Evolutionary conservation across 1,140 invertebrate genomes (phyloP).

Genomic region (Drosophila ananassae): DNA sequence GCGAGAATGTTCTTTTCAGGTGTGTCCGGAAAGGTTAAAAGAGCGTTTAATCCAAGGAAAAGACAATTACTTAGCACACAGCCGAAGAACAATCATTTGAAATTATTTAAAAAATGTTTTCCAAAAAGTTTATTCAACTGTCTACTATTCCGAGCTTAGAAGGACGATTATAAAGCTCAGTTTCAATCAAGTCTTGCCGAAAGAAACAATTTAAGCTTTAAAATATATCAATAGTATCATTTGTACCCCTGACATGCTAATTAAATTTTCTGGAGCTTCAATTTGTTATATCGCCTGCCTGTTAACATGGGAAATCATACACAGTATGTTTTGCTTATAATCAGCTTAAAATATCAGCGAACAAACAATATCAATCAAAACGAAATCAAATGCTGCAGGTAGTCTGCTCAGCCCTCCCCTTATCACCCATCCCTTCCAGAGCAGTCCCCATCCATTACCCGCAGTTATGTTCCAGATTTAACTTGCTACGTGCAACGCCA

Average conservation of each 20-base stretch:
- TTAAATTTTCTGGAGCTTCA: neutral
- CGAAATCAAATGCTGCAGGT: slow-evolving; percentile 61
- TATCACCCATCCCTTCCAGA: neutral
- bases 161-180: too few relatives aligned
- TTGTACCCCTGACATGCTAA: neutral
- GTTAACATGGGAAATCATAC: slow-evolving; percentile 19
- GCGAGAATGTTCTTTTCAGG: slow-evolving; percentile 1
- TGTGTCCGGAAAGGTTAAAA: slow-evolving; percentile 8
- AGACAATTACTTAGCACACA: neutral
- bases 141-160: too few relatives aligned
- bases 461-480: slow-evolving; percentile 61
- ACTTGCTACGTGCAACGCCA: slow-evolving; percentile 59
- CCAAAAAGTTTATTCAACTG: too few relatives aligned
- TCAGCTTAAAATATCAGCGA: slow-evolving; percentile 68
- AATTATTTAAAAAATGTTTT: neutral
- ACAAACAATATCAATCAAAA: slow-evolving; percentile 73
- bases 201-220: neutral
- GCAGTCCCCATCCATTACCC: slow-evolving; percentile 9
- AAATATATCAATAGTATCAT: neutral
- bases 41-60: neutral
- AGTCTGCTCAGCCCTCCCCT: neutral
- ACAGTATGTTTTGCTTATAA: slow-evolving; percentile 44
- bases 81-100: neutral
- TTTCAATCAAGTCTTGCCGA: neutral
- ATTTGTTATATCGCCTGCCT: neutral